Base-by-base conservation (phyloP, 1,140 invertebrate species). In the Penaeus chinensis region DNA sequence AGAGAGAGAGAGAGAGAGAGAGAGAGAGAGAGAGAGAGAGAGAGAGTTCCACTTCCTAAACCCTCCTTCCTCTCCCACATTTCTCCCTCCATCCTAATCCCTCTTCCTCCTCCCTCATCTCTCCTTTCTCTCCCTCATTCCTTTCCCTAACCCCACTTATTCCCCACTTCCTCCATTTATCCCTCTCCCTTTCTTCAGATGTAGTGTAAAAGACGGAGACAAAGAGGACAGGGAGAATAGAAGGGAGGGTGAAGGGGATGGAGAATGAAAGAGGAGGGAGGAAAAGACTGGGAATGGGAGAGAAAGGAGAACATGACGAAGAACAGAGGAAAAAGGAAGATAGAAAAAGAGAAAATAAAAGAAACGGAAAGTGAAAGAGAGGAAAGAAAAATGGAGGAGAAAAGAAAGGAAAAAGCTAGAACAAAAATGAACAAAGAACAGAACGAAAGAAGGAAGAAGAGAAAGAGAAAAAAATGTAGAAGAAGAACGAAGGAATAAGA, bases 401-500 rank as follows among this genome's bases (percentile, higher is more conserved):
- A 82, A 63, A 82, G 61, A 82, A n/a, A 82, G 80, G 32, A 18
- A 82, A 82, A 82, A 22, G 63, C 32, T 65, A 63, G 63, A 32
- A 82, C 60, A 82, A 63, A 82, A 32, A 24, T 10, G 32, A 61
- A 61, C 22, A 61, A n/a, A 80, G 78, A 80, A 61, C 13, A 78
- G 24, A 78, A 42, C 10, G 42, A 47, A 42, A 78, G 42, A 22
- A 3, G 27, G 42, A 19, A 18, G 20, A 24, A 47, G 61, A 54
- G 61, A 4, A 78, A 42, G 42, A 27, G 3, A 76, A 54, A 78
- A 22, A 16, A 60, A 54, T 10, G 13, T 22, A 69, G 27, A 69
- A 42, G 8, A 0, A 47, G 42, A 78, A 37, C 1, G 76, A 54
- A n/a, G 13, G 66, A 22, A 69, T 66, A 27, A 19, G 66, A 2